Base-by-base conservation (phyloP, 2,797 vertebrate genomes). In the Sciurus vulgaris region DNA sequence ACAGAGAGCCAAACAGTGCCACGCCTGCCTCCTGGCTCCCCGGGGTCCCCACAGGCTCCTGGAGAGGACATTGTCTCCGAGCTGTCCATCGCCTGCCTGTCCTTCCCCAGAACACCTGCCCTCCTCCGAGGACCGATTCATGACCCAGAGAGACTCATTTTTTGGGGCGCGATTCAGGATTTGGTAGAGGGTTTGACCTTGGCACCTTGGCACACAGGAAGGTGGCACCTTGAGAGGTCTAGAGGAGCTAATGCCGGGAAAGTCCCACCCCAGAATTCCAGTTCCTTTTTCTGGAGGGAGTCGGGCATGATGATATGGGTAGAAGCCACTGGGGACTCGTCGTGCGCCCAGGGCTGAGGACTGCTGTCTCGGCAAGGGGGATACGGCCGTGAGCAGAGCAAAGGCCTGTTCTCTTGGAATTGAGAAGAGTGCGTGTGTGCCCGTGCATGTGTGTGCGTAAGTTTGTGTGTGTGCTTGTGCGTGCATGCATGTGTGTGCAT, bases 241-340 rank as follows among this genome's bases (percentile, higher is more conserved):
- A 54, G 30, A 77, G 77, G 38, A 11, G 28, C 7, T 11, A 9
- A 15, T 44, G 51, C 59, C 30, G 1, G 5, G 41, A 35, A 10
- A 49, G 33, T 10, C 69, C 18, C 35, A 26, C 33, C 33, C 56
- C 9, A 4, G 77, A 67, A 30, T 59, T 20, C 61, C 15, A 30
- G 6, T n/a, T 30, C 33, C 2, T 49, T 41, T 26, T 56, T 38
- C 47, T 44, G 11, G n/a, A 38, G 10, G 2, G 28, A 77, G 38
- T 11, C 38, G 30, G 2, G 2, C 4, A 12, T 24, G 24, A 0
- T n/a, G 76, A 47, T 33, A 38, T 79, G 26, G 59, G 49, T 33
- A 2, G 10, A 54, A 20, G 11, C 41, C 30, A 41, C 26, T 22
- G 0, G 0, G 22, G 56, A 28, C 38, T 30, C 13, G 7, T 35